Base-by-base conservation (phyloP, 2,888 invertebrate species). In the Parnassius glacialis region DNA sequence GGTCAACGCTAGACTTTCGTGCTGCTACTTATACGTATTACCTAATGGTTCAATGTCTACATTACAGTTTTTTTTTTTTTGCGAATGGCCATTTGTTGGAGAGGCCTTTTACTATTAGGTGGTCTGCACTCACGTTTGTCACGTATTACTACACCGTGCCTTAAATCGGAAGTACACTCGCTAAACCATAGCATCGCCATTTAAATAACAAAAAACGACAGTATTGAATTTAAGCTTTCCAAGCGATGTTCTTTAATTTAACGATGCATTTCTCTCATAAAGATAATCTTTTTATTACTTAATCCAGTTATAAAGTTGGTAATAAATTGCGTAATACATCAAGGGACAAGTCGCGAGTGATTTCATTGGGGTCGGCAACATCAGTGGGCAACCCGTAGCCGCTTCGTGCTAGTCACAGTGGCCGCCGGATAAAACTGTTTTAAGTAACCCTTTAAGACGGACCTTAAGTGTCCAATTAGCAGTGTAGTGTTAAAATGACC, bases 391-490 rank as follows among this genome's bases (percentile, higher is more conserved):
- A 43, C 57, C 16, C n/a, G 34, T 11, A 16, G 51, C 66, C 66
- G 62, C 61, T 76, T 62, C 87, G 85, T 87, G 89, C 80, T 82
- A 74, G 76, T 67, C 76, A 59, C 74, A 69, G 60, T 66, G 75
- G 72, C 65, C 74, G 68, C 69, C 79, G 89, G 89, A 90, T 90
- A 88, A 88, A 87, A 84, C 80, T 77, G 80, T 81, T 83, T 84
- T 83, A 84, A 60, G 60, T 58, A 50, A 79, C 80, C 84, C 82
- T 79, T 74, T 76, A 76, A 75, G 74, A 70, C 80, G 74, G 69
- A 71, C 76, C 83, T 83, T 87, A 88, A 90, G 90, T 87, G 90
- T 84, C 83, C 88, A 90, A 91, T 91, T 91, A 91, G 88, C 87
- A 78, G 70, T 77, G 81, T 74, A 83, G 90, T 89, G 90, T 90